Base-by-base conservation (phyloP, 53 echinoderm and acorn worm species). In the Zoroaster sp. region DNA sequence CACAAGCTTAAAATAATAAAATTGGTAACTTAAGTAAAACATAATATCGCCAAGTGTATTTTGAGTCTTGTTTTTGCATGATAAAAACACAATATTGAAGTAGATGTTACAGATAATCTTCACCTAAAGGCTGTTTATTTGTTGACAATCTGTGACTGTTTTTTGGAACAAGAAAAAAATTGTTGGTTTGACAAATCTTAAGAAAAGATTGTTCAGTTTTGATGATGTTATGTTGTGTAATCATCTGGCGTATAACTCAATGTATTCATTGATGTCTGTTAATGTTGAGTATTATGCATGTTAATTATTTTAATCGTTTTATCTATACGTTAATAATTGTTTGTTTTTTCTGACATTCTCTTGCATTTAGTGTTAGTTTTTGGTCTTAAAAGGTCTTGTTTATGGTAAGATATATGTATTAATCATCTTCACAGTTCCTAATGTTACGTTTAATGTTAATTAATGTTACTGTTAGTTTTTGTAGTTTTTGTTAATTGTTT, bases 381-480 rank as follows among this genome's bases (percentile, higher is more conserved):
- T 63, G 21, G 55, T 59, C 79, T 28, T 39, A 81, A 40, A 42
- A 18, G 20, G 81, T 81, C 81, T 66, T 68, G 81, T 81, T 81
- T 42, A 39, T 1, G 36, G 52, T 11, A 67, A 31, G 8, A 63
- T 67, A 68, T 67, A 28, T 81, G 81, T 40, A 81, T 81, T 67
- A 40, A 40, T 67, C 40, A 41, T 67, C 66, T 66, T 55, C 81
- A 81, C 4, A 40, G 40, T 67, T 23, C 13, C 15, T 14, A 43
- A 39, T 81, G 81, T 81, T 81, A 54, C 17, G 81, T 81, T 81
- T 66, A 42, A 12, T 81, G 81, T 81, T 81, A 59, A 59, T 25
- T 59, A 59, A 59, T 59, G 63, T 59, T 59, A 59, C 11, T 3
- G 63, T 59, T 59, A 59, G 63, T 59, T 59, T 55, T 59, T 9